These are phyloP conservation scores for Erebia aethiops DNA, from an alignment of 2,888 invertebrate species.

Conservation along the genomic window DNA sequence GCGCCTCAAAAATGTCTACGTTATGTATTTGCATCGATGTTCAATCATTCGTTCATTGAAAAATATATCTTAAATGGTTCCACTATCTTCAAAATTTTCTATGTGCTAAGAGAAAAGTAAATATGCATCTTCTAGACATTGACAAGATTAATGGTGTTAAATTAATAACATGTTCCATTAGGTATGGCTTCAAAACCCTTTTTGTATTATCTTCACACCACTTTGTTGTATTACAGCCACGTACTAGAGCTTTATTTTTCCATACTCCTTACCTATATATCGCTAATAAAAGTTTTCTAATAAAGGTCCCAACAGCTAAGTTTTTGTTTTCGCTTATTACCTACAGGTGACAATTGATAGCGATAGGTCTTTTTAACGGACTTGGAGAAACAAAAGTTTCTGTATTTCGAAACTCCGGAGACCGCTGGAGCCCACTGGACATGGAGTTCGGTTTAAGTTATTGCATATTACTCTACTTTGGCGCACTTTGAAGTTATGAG, in stretches of 20 bases:
- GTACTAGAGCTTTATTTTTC: conserved; percentile 76
- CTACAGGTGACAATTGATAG: conserved; percentile 80
- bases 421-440: conserved; percentile 18
- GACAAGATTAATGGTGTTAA: background rate
- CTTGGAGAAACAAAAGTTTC: conserved; percentile 55
- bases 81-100: too few species aligned
- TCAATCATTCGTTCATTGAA: too few species aligned
- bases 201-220: background rate
- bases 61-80: too few species aligned
- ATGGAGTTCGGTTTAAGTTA: conserved; percentile 30
- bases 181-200: background rate
- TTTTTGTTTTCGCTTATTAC: conserved; percentile 72
- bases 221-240: conserved; percentile 75
- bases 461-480: conserved; percentile 15
- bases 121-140: too few species aligned
- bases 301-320: conserved; percentile 74
- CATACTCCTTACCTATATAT: conserved; percentile 57
- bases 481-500: conserved; percentile 11
- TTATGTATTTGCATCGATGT: too few species aligned
- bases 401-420: conserved; percentile 39
- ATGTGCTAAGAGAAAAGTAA: too few species aligned
- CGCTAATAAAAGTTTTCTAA: conserved; percentile 77
- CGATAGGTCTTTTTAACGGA: conserved; percentile 74
- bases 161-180: background rate
- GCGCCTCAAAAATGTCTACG: conserved; percentile 7